Evolutionary conservation across 2,113 vertebrate species (phyloP).

Genomic region (Pelmatolapia mariae): DNA sequence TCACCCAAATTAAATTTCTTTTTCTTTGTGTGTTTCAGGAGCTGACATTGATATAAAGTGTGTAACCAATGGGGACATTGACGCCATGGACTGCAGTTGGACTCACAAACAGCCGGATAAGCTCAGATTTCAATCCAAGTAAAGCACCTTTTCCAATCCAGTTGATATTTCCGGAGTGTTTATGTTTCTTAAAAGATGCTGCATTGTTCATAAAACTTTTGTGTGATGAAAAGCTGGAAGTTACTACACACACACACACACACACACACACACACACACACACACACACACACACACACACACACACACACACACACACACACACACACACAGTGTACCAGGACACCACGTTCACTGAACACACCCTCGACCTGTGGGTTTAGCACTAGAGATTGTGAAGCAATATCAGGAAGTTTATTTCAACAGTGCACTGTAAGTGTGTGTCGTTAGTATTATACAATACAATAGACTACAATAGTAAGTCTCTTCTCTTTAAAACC

Average conservation of each 20-base stretch:
- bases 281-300: neutral
- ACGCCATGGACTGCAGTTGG: constrained; percentile 89
- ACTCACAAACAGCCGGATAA: constrained; percentile 57
- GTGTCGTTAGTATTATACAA: neutral
- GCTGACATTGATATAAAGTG: constrained; percentile 77
- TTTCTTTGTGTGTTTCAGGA: constrained; percentile 41
- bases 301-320: neutral
- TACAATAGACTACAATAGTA: neutral
- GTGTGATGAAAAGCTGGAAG: neutral
- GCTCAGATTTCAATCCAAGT: constrained; percentile 67
- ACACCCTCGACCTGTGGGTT: neutral
- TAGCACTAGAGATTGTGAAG: neutral
- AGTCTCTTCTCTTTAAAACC: neutral
- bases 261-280: neutral
- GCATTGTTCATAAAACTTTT: neutral
- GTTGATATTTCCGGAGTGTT: neutral
- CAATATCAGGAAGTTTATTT: neutral
- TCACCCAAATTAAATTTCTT: neutral
- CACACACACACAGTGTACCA: neutral
- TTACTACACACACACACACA: neutral
- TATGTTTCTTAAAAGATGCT: neutral
- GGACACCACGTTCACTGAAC: neutral
- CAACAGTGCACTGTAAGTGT: neutral
- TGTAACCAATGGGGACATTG: constrained; percentile 79
- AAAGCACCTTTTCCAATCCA: neutral